Conservation (phyloP, 2,888 invertebrate genomes). For the Candidula unifasciata region DNA sequence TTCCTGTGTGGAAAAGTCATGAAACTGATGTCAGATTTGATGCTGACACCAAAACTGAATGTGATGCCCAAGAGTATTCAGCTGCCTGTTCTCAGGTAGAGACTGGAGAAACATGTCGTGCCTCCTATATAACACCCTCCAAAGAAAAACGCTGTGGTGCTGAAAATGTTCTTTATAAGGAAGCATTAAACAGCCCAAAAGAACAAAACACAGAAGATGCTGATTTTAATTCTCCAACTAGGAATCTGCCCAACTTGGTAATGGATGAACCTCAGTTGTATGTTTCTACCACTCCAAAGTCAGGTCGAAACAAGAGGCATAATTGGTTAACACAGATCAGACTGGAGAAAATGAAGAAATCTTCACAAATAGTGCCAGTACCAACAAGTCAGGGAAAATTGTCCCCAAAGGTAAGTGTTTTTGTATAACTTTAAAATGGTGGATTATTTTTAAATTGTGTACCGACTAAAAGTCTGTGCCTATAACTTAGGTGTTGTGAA, state of each 20-base stretch:
- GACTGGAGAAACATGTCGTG: background rate
- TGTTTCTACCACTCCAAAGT: slow-evolving; percentile 37
- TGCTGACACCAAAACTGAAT: background rate
- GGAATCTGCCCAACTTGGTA: slow-evolving; percentile 65
- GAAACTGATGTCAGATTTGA: background rate
- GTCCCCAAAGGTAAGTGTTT: slow-evolving; percentile 46
- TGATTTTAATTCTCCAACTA: slow-evolving; percentile 59
- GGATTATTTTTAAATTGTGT: too few relatives aligned
- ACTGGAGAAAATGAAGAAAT: slow-evolving; percentile 48
- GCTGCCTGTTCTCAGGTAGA: background rate
- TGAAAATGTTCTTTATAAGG: background rate
- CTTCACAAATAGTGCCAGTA: background rate
- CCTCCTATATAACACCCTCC: background rate
- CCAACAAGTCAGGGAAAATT: slow-evolving; percentile 18
- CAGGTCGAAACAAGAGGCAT: slow-evolving; percentile 51
- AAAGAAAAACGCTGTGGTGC: background rate
- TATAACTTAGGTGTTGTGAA: too few relatives aligned
- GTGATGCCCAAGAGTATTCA: background rate
- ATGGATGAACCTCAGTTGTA: slow-evolving; percentile 56
- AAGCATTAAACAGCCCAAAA: background rate
- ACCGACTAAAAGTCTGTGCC: too few relatives aligned
- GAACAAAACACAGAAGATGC: background rate
- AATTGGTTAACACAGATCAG: slow-evolving; percentile 66
- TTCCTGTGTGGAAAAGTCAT: background rate
- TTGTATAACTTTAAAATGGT: background rate